phyloP scores from a whole-genome alignment of 2,113 vertebrate species.

The Carettochelys insculpta region DNA sequence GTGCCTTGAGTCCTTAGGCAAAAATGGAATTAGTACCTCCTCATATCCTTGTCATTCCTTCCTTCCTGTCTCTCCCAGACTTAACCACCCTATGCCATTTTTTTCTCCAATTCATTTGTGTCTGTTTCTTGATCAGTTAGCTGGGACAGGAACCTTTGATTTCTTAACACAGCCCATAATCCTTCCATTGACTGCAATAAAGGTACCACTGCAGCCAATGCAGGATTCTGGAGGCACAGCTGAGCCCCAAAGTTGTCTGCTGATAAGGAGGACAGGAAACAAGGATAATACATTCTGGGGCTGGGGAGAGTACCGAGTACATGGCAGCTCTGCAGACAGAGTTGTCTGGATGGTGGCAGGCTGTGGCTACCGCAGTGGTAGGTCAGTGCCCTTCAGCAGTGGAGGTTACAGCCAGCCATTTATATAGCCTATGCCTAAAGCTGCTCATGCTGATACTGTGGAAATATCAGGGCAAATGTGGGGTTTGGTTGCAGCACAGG shows the following conservation, averaged over 20 bases:
- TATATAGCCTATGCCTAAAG: background rate
- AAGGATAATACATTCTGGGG: background rate
- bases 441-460: background rate
- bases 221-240: background rate
- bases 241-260: background rate
- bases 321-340: background rate
- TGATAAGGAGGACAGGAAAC: background rate
- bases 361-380: background rate
- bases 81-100: background rate
- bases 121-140: background rate
- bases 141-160: background rate
- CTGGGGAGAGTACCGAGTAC: background rate
- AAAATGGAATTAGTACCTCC: background rate
- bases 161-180: rapidly evolving
- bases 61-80: background rate
- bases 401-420: too few species aligned
- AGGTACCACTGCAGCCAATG: background rate
- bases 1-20: background rate
- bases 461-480: background rate
- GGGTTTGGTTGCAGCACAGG: background rate
- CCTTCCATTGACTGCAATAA: background rate
- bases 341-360: background rate
- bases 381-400: background rate
- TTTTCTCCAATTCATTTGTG: background rate
- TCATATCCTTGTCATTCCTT: background rate